These are phyloP conservation scores for Plusia festucae DNA, from an alignment of 2,888 invertebrate genomes.

Conservation along the genomic window DNA sequence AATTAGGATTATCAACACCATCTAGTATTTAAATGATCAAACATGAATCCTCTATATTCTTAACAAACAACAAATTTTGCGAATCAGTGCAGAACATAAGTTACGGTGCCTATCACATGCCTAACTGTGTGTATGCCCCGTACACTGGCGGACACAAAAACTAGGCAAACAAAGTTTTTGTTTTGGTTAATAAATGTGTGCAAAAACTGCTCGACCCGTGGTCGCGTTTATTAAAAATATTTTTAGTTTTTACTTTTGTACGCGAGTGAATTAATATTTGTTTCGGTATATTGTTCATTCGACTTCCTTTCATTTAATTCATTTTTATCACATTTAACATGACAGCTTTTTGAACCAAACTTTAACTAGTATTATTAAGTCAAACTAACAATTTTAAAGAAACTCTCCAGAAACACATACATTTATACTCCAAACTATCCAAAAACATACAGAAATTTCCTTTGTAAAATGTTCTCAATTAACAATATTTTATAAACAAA, in stretches of 20 bases:
- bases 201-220: background rate
- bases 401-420: too few species aligned
- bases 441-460: background rate
- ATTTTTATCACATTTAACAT: too few species aligned
- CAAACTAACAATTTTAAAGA: too few species aligned
- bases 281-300: background rate
- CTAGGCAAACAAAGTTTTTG: constrained; percentile 10
- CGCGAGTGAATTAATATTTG: background rate
- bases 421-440: too few species aligned
- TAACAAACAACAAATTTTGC: constrained; percentile 57
- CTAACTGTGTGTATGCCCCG: constrained; percentile 17
- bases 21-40: background rate
- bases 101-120: constrained; percentile 64
- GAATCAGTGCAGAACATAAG: constrained; percentile 77
- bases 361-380: too few species aligned
- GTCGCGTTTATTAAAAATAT: constrained; percentile 1
- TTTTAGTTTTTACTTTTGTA: background rate
- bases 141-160: constrained; percentile 44
- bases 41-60: background rate
- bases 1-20: too few species aligned
- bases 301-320: background rate
- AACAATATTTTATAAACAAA: constrained; percentile 24
- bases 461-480: constrained; percentile 13
- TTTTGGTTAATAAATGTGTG: constrained; percentile 9
- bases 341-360: too few species aligned